Base-by-base conservation (phyloP, 1,140 invertebrate genomes). In the Dendroctonus valens region DNA sequence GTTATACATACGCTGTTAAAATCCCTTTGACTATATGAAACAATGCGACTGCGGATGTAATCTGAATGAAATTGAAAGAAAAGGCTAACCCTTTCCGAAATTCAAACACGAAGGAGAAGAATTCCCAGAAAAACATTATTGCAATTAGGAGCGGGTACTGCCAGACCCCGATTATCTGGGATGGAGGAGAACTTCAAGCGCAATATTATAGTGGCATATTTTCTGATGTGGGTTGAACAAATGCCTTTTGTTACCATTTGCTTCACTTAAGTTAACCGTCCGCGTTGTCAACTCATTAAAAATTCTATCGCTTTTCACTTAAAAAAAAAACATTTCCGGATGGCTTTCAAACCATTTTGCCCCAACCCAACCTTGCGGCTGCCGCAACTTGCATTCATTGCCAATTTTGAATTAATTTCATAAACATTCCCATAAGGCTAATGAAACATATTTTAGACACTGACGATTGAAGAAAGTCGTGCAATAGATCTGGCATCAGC, bases 201-300 rank as follows among this genome's bases (percentile, higher is more conserved):
- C 75, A 76, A 76, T 76, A 74, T 76, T 71, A 68, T 75, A 74
- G 73, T 76, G 74, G 73, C 74, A 76, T 74, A 74, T 65, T 74
- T 71, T 73, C 67, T 76, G 75, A 76, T 75, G 74, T 76, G 73
- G 75, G 75, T 76, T 69, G 68, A 14, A 68, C 68, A 72, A 74
- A 75, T 75, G 73, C 73, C 75, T 75, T 75, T 75, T 75, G 74
- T 75, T 75, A 66, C 40, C 40, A 52, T 66, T 66, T 62, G 58
- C 41, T 51, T 65, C 41, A n/a, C 41, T 55, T 26, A n/a, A 52
- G 6, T 12, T 52, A n/a, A n/a, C 11, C 15, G 15, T 1, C 50
- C 2, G 6, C 50, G 11, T 52, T 52, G 11, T 15, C 50, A 12
- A 3, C 26, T 26, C 26, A 26, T 26, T n/a, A n/a, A n/a, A n/a